Evolutionary conservation across 2,888 invertebrate genomes (phyloP).

Genomic region (Latrodectus elegans): DNA sequence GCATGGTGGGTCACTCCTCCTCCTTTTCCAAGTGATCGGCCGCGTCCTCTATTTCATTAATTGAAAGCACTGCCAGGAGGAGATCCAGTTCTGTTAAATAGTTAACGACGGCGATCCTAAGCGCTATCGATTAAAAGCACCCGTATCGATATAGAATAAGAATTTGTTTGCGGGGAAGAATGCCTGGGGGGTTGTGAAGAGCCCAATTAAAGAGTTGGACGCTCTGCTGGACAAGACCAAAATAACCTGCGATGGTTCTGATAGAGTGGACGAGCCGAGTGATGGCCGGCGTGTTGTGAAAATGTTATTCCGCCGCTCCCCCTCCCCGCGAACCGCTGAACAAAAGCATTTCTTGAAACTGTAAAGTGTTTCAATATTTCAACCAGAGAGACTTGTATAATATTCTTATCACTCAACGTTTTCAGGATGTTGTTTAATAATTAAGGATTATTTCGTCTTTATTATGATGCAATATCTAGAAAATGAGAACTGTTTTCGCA

Average conservation of each 20-base stretch:
- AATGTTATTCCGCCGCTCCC: neutral
- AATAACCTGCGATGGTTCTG: neutral
- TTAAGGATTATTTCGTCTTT: too few species aligned
- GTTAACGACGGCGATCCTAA: constrained; percentile 27
- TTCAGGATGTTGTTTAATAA: too few species aligned
- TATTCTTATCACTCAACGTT: too few species aligned
- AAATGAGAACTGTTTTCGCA: too few species aligned
- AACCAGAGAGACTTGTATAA: too few species aligned
- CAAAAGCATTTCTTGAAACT: neutral
- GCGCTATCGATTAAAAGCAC: constrained; percentile 43
- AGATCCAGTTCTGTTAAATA: constrained; percentile 27
- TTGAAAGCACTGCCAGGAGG: neutral
- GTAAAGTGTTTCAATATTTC: too few species aligned
- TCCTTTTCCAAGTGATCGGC: neutral
- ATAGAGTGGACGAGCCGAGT: neutral
- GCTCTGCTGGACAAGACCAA: neutral
- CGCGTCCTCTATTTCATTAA: neutral
- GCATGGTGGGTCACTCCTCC: neutral
- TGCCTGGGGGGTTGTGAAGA: neutral
- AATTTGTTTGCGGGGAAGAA: neutral
- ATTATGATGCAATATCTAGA: too few species aligned
- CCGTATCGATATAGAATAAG: constrained; percentile 42
- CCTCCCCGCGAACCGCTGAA: neutral
- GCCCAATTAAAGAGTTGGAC: neutral
- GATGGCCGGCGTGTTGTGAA: neutral